phyloP scores from a whole-genome alignment of 2,113 vertebrate species.

The Macquaria australasica region DNA sequence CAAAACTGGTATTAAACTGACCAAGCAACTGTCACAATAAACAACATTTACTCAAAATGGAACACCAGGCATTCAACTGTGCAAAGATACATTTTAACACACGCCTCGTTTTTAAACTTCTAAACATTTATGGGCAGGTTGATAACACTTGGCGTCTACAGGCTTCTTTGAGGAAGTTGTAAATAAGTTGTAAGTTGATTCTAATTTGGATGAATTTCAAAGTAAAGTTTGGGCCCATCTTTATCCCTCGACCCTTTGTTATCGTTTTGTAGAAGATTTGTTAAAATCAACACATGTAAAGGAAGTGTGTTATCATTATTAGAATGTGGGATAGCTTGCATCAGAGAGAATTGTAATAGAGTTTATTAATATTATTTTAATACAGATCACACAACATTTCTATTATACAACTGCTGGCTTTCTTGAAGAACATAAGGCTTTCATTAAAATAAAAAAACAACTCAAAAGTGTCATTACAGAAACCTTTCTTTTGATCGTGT shows the following conservation, averaged over 20 bases:
- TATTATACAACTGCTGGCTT: constrained; percentile 6
- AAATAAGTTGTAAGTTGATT: background rate
- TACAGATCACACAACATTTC: background rate
- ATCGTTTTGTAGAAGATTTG: background rate
- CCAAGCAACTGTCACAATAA: background rate
- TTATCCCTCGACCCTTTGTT: background rate
- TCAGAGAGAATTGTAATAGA: background rate
- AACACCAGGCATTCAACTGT: background rate
- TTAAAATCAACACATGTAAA: background rate
- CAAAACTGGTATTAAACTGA: background rate
- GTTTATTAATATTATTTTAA: background rate
- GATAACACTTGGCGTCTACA: background rate
- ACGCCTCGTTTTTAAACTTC: background rate
- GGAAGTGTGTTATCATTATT: background rate
- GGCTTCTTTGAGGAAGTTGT: background rate
- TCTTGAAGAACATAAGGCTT: constrained; percentile 14
- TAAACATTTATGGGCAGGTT: background rate
- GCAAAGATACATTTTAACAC: background rate
- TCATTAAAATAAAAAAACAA: background rate
- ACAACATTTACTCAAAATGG: background rate
- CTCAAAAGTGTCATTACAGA: background rate
- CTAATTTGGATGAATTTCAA: background rate
- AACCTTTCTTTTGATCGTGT: background rate
- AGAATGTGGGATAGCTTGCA: background rate
- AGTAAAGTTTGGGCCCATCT: background rate